These are phyloP conservation scores for Philopotamus ludificatus DNA, from an alignment of 1,140 invertebrate species.

Conservation along the genomic window DNA sequence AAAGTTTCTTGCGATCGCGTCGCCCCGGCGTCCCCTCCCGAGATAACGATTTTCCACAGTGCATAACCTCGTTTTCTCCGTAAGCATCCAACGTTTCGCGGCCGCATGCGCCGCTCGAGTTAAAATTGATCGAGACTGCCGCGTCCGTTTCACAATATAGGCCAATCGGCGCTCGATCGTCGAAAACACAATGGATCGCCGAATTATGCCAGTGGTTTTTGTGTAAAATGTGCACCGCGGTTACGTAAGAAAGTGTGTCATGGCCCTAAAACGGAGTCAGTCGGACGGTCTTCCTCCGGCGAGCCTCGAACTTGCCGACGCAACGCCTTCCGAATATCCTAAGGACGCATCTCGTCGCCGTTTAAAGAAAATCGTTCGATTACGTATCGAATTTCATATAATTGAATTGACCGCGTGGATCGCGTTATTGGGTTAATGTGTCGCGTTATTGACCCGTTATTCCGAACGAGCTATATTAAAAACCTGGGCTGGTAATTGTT, in stretches of 20 bases:
- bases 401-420: background rate
- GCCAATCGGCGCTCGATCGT: background rate
- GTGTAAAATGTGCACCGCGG: constrained; percentile 23
- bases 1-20: no score
- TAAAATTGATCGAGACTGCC: background rate
- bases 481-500: background rate
- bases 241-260: constrained; percentile 42
- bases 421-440: constrained; percentile 19
- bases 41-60: no score
- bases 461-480: background rate
- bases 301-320: constrained; percentile 12
- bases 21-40: no score
- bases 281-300: constrained; percentile 37
- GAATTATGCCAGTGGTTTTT: constrained; percentile 9
- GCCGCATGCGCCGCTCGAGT: background rate
- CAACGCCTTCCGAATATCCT: constrained; percentile 12
- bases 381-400: background rate
- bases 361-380: background rate
- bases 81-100: no score
- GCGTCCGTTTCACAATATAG: no score
- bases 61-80: no score
- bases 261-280: constrained; percentile 35
- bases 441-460: constrained; percentile 35
- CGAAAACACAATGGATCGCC: constrained; percentile 3
- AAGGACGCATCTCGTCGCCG: background rate